Base-by-base conservation (phyloP, 2,113 vertebrate genomes). In the Hippocampus zosterae region DNA sequence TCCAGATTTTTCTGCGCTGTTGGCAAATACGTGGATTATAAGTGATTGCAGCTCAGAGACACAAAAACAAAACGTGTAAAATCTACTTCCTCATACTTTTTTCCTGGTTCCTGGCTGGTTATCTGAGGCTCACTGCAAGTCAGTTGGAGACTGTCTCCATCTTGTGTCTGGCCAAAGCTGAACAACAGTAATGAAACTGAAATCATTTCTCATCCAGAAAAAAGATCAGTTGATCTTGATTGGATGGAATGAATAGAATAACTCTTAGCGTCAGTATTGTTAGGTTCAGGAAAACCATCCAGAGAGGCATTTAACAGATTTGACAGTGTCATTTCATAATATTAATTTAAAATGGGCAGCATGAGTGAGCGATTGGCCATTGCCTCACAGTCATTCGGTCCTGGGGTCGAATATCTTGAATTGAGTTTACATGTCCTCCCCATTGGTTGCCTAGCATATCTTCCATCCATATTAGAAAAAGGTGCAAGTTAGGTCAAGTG, bases 111-210 rank as follows among this genome's bases (percentile, higher is more conserved):
- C 21, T 55, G 52, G 21, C 21, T 55, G 52, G 57, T 60, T 16
- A 33, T 18, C 4, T 42, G 41, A 42, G 19, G 3, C 10, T 19
- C 52, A 53, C 11, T 21, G 5, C 3, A 10, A 55, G 52, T 55
- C 42, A 44, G 11, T 44, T 41, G 23, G 40, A 62, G 42, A 37
- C 19, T 60, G 42, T 55, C 68, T 40, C 80, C 72, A 75, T 68
- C 80, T 74, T 41, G 65, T 79, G 81, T 55, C 21, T 23, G 3
- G 21, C 10, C 9, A 55, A 55, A 55, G 21, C 21, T 11, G n/a
- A 55, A 55, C 52, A 55, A 55, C 23, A 55, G 2, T 55, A 55
- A 55, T 18, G 23, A 9, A 55, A 23, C 23, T 53, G n/a, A 8
- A 55, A 55, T 53, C 19, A 53, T 53, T n/a, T n/a, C 50, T 19